Percentiles rank a stretch among this genome's conserved stretches.
These are phyloP conservation scores for Labroides dimidiatus DNA, from an alignment of 2,797 vertebrate genomes.

Conservation along the genomic window DNA sequence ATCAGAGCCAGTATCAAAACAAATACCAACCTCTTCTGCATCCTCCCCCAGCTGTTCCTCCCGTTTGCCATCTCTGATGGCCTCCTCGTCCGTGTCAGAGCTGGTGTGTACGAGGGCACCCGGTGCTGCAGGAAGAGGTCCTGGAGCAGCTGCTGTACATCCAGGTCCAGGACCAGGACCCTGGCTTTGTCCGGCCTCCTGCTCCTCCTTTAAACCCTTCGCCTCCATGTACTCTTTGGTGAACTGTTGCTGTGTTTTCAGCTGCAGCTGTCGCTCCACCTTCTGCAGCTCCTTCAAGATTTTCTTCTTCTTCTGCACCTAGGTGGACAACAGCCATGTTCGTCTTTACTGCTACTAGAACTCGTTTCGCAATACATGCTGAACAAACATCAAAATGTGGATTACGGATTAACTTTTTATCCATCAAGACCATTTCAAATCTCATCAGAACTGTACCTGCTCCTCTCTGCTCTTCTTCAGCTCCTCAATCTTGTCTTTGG, in stretches of 20 bases:
- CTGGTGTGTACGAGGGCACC: slow-evolving; percentile 82
- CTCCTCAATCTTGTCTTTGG: slow-evolving; percentile 99
- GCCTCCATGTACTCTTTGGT: slow-evolving; percentile 99
- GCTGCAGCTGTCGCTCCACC: slow-evolving; percentile 98
- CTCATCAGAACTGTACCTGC: slow-evolving; percentile 85
- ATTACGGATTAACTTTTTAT: neutral
- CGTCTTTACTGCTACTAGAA: slow-evolving; percentile 64
- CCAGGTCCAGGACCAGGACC: slow-evolving; percentile 88
- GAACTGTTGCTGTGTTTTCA: slow-evolving; percentile 99
- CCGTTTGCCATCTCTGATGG: slow-evolving; percentile 85
- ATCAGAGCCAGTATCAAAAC: neutral
- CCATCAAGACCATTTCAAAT: neutral
- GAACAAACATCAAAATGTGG: neutral
- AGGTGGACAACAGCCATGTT: slow-evolving; percentile 83
- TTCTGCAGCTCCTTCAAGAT: slow-evolving; percentile 99
- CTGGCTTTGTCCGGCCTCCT: slow-evolving; percentile 86
- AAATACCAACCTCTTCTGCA: slow-evolving; percentile 65
- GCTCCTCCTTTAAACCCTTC: slow-evolving; percentile 95
- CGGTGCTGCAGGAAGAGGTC: slow-evolving; percentile 63
- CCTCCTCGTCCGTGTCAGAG: slow-evolving; percentile 86
- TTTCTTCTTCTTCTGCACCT: slow-evolving; percentile 99
- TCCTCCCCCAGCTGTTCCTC: slow-evolving; percentile 73
- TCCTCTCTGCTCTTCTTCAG: slow-evolving; percentile 98
- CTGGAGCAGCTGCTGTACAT: slow-evolving; percentile 70
- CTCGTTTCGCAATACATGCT: neutral